phyloP scores from a whole-genome alignment of 2,888 invertebrate genomes.

The Malachius bipustulatus region DNA sequence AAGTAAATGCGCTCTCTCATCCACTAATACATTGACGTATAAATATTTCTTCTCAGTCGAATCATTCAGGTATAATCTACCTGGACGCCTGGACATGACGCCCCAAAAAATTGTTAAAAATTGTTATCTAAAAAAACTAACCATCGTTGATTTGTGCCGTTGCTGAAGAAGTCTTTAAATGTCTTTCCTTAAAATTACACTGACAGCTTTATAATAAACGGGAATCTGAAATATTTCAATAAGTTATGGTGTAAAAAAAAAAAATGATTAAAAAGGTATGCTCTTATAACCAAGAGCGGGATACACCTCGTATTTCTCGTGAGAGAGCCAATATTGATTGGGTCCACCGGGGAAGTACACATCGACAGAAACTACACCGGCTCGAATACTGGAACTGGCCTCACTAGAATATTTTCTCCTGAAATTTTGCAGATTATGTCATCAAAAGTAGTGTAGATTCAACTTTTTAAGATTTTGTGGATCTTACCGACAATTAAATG shows the following conservation, averaged over 20 bases:
- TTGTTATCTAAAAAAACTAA: not conserved
- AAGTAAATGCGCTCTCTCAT: too few relatives aligned
- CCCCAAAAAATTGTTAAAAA: not conserved
- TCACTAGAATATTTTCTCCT: slow-evolving; percentile 72
- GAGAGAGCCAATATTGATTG: slow-evolving; percentile 60
- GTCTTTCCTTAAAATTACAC: not conserved
- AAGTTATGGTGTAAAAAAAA: too few relatives aligned
- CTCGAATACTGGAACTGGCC: slow-evolving; percentile 72
- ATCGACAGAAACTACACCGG: slow-evolving; percentile 55
- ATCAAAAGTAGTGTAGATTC: not conserved
- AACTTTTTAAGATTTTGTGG: not conserved
- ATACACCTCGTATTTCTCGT: slow-evolving; percentile 14
- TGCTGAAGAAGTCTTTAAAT: not conserved
- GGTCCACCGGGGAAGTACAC: slow-evolving; percentile 78
- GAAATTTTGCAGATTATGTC: slow-evolving; percentile 18
- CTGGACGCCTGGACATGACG: not conserved
- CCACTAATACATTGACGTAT: too few relatives aligned
- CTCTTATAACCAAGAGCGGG: slow-evolving; percentile 9
- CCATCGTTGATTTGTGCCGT: not conserved
- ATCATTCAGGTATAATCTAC: slow-evolving; percentile 1
- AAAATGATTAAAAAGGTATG: slow-evolving; percentile 3
- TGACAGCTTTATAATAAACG: not conserved
- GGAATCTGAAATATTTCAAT: slow-evolving; percentile 1
- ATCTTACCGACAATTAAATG: slow-evolving; percentile 59
- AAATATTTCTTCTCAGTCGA: not conserved